Percentiles rank a stretch among this genome's conserved stretches.
These are phyloP conservation scores for Homarus gammarus DNA, from an alignment of 2,888 invertebrate genomes.

Conservation along the genomic window DNA sequence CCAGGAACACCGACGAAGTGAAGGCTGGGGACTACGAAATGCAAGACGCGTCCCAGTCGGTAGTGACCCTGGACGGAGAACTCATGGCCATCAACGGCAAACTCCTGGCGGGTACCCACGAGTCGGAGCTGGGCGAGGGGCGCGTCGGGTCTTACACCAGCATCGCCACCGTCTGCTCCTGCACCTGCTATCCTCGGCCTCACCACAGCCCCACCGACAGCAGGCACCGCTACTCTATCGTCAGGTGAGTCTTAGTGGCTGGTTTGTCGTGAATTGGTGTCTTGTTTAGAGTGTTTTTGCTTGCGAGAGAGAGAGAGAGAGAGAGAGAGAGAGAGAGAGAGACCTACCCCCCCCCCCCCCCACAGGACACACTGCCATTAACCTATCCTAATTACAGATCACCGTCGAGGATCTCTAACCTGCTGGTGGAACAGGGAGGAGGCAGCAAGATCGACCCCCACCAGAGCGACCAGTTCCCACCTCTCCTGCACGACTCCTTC, in stretches of 20 bases:
- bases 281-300: too few relatives aligned
- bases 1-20: constrained; percentile 95
- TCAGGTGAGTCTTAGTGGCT: not conserved
- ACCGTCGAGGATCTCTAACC: constrained; percentile 67
- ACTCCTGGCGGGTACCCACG: constrained; percentile 84
- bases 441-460: constrained; percentile 40
- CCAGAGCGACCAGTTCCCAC: constrained; percentile 54
- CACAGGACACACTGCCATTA: not conserved
- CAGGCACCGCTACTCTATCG: constrained; percentile 58
- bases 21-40: constrained; percentile 97
- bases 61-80: constrained; percentile 96
- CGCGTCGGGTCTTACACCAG: constrained; percentile 81
- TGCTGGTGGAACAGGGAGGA: constrained; percentile 61
- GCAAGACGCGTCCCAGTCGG: constrained; percentile 92
- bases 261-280: too few relatives aligned
- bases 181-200: constrained; percentile 77
- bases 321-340: not conserved
- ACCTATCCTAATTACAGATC: constrained; percentile 52
- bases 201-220: constrained; percentile 70
- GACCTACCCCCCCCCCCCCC: not conserved
- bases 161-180: constrained; percentile 78
- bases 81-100: constrained; percentile 97
- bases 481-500: constrained; percentile 66
- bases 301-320: not conserved
- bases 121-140: constrained; percentile 24